Evolutionary conservation across 1,140 invertebrate species (phyloP), one percentile per base, ranked within the genome.

Genomic region (Dendrolimus punctatus): DNA sequence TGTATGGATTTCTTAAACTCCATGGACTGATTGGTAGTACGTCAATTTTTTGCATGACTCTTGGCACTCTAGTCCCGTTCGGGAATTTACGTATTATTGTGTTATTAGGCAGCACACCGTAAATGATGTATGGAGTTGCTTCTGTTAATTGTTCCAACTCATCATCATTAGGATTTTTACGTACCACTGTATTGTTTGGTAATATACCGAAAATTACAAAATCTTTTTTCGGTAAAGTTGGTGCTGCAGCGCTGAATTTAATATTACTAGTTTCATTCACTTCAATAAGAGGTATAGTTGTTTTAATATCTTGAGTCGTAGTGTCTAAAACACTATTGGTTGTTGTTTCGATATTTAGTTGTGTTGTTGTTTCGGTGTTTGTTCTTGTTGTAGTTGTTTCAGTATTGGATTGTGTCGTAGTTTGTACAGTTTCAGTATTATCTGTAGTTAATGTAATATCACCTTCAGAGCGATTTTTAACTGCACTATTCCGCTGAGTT

Each of bases 161-260:
- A 70, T 91, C 90, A 68, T 91, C 89, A 69, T 91, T 91, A 57
- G 92, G 91, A 56, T 90, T 88, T 85, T 93, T 93, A 73, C 91
- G 89, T 66, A 93, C 90, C 66, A 93, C 91, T 46, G 92, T 93
- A 76, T 93, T 93, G 74, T 93, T 93, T 38, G 91, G 91, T 64
- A 92, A 89, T 63, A 93, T 91, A 65, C 91, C 92, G 69, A 92
- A 93, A 57, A 93, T 89, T 48, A 90, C 87, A 76, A 91, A 93
- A 84, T 93, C 92, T 71, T 90, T 89, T 69, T 89, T 87, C 55
- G 91, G 89, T 66, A 85, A 74, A 8, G 62, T 54, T 60, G 73
- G 48, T 66, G 68, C 71, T 40, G 56, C 60, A 44, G 67, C 57
- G 46, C 58, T 68, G 52, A 57, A 52, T 67, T 62, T 63, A 62